Conservation (phyloP, 2,888 invertebrate genomes). For the Cyrtodaria siliqua region DNA sequence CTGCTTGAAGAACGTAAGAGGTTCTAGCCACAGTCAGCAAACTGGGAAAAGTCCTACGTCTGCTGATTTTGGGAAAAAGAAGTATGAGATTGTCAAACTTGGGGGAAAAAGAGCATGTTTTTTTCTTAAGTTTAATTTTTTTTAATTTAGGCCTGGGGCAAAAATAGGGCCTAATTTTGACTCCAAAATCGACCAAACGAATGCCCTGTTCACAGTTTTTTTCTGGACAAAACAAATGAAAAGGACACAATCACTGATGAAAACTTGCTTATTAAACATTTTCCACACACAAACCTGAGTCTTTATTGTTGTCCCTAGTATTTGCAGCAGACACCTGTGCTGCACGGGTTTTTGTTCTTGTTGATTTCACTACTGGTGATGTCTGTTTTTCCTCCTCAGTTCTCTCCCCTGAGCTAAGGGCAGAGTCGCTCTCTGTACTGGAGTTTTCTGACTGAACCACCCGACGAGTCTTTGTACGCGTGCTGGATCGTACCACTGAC, state of each 20-base stretch:
- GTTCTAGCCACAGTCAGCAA: no score
- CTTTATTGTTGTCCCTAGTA: not conserved
- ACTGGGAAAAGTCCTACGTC: no score
- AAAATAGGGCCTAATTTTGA: no score
- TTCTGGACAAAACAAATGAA: not conserved
- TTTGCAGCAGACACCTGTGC: not conserved
- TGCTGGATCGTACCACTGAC: conserved; percentile 12
- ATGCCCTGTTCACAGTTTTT: no score
- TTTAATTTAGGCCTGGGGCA: no score
- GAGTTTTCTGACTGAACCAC: conserved; percentile 15
- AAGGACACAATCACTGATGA: conserved; percentile 8
- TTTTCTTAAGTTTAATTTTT: no score
- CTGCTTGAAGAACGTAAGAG: no score
- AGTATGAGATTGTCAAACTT: no score
- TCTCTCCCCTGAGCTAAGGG: conserved; percentile 23
- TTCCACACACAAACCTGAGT: conserved; percentile 16
- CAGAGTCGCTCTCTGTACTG: conserved; percentile 13
- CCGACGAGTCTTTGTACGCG: conserved; percentile 45
- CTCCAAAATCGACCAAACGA: no score
- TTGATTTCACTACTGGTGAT: conserved; percentile 5
- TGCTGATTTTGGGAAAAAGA: no score
- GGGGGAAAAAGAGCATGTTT: no score
- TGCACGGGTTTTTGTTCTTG: conserved; percentile 33
- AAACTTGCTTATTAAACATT: not conserved
- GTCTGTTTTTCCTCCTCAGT: conserved; percentile 19